These are phyloP conservation scores for Lepus oiostolus DNA, from an alignment of 2,797 vertebrate genomes.

Conservation along the genomic window DNA sequence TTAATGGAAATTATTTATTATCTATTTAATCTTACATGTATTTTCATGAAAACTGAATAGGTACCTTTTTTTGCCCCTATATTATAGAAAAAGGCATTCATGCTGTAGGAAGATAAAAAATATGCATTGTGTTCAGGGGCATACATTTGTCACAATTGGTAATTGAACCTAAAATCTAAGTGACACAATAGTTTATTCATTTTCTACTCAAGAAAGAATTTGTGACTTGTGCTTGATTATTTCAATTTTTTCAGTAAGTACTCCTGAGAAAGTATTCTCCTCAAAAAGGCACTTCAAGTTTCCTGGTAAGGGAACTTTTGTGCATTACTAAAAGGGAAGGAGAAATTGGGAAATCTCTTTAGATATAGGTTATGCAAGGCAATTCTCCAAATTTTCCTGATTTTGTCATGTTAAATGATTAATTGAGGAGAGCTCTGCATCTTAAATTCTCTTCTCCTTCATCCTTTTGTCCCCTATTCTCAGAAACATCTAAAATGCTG, in stretches of 20 bases:
- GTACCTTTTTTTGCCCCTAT: neutral
- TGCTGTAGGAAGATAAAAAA: neutral
- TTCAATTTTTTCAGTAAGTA: neutral
- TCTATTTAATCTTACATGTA: neutral
- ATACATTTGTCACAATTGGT: neutral
- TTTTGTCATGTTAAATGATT: slow-evolving; percentile 19
- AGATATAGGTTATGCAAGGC: neutral
- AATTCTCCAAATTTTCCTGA: neutral
- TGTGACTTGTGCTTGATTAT: neutral
- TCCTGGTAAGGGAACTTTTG: neutral
- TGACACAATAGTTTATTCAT: neutral
- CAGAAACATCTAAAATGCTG: neutral
- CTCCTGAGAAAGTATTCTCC: neutral
- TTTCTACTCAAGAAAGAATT: neutral
- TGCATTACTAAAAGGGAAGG: neutral
- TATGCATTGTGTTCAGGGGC: neutral
- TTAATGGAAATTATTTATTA: neutral
- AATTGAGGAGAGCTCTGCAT: neutral
- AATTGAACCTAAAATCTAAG: neutral
- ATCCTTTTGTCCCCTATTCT: neutral
- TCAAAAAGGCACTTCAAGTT: neutral
- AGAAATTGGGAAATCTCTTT: neutral
- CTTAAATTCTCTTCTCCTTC: neutral
- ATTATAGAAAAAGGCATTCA: neutral
- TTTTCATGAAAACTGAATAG: neutral